These are phyloP conservation scores for Bellardia bayeri DNA, from an alignment of 2,888 invertebrate genomes.

Conservation along the genomic window DNA sequence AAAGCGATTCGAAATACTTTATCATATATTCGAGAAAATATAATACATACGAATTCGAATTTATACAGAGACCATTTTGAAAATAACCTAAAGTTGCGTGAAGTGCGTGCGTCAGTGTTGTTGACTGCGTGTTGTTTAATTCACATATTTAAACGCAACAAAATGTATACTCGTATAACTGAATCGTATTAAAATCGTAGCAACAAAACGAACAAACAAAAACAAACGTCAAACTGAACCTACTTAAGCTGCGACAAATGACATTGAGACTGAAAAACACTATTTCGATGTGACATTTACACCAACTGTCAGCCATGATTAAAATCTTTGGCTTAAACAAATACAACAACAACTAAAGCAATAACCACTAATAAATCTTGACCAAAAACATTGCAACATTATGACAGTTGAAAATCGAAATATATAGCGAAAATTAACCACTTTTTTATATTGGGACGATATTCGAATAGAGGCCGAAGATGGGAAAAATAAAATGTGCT, in stretches of 20 bases:
- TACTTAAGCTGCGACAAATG: slow-evolving; percentile 30
- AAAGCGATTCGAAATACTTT: too few species aligned
- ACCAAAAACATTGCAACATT: slow-evolving; percentile 18
- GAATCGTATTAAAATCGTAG: slow-evolving; percentile 19
- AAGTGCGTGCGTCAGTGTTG: neutral
- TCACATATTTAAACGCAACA: neutral
- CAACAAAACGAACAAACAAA: slow-evolving; percentile 17
- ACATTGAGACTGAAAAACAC: slow-evolving; percentile 29
- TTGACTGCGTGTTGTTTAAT: neutral
- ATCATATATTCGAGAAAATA: neutral
- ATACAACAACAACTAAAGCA: neutral
- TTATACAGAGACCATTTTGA: neutral
- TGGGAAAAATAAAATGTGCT: too few species aligned
- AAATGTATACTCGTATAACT: neutral
- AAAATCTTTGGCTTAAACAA: slow-evolving; percentile 39
- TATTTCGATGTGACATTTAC: slow-evolving; percentile 22
- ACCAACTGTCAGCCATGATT: slow-evolving; percentile 26
- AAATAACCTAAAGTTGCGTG: neutral
- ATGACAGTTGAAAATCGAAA: slow-evolving; percentile 1
- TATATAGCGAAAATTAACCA: neutral
- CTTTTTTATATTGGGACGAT: neutral
- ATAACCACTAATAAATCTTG: slow-evolving; percentile 18
- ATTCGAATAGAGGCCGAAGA: too few species aligned
- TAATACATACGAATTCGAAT: slow-evolving; percentile 3
- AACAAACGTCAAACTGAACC: slow-evolving; percentile 17